Conservation (phyloP, 2,113 vertebrate genomes). For the Andinoacara biseriatus region DNA sequence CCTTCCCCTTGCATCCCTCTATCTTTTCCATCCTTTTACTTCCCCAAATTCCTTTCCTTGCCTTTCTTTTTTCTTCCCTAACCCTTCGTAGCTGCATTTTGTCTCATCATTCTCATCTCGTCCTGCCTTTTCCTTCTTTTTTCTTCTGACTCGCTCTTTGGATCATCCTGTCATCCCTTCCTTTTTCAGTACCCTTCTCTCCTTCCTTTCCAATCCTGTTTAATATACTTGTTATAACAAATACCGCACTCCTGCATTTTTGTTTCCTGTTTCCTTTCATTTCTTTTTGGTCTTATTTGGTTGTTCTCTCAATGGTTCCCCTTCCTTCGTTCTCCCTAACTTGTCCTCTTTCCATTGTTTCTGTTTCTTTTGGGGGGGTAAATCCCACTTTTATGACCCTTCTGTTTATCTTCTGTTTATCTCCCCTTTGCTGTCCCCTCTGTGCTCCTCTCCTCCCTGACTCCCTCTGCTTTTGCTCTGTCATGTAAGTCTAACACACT, state of each 20-base stretch:
- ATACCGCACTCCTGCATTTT: too few species aligned
- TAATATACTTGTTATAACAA: neutral
- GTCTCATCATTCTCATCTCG: neutral
- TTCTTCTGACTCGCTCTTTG: neutral
- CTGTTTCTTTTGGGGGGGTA: neutral
- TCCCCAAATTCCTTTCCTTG: neutral
- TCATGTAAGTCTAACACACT: conserved; percentile 88
- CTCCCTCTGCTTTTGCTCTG: conserved; percentile 3
- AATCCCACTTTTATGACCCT: neutral
- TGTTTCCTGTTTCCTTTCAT: neutral
- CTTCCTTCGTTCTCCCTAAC: neutral
- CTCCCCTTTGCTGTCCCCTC: neutral
- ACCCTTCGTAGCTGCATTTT: neutral
- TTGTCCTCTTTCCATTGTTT: neutral
- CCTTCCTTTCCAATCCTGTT: neutral
- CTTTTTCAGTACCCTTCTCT: neutral
- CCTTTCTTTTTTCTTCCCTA: neutral
- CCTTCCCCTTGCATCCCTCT: neutral
- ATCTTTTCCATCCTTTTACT: neutral
- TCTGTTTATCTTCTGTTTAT: neutral
- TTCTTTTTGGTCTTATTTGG: neutral
- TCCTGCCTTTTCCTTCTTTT: fast-evolving
- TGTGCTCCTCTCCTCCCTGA: neutral
- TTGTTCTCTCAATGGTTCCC: neutral
- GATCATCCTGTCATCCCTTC: neutral